Evolutionary conservation across 2,797 vertebrate species (phyloP).

Genomic region (Lagorchestes hirsutus): DNA sequence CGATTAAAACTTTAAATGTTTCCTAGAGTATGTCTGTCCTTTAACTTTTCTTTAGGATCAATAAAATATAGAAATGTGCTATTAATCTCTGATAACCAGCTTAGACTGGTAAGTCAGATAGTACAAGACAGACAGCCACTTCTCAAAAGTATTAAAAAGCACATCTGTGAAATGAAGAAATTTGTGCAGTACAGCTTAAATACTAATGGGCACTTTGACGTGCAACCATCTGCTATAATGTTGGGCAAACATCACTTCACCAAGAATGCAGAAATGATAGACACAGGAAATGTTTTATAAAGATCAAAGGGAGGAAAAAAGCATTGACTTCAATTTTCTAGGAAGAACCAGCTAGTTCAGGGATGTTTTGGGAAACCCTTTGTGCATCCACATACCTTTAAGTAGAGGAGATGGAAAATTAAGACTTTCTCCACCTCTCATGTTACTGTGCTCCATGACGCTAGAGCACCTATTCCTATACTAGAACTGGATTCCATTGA

Average conservation of each 20-base stretch:
- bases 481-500: not conserved
- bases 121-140: not conserved
- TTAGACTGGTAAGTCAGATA: not conserved
- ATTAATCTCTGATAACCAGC: not conserved
- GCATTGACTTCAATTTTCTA: not conserved
- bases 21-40: not conserved
- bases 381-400: not conserved
- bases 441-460: not conserved
- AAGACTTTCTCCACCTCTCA: not conserved
- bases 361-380: not conserved
- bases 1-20: not conserved
- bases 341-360: not conserved
- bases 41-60: not conserved
- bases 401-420: not conserved
- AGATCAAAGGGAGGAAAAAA: not conserved
- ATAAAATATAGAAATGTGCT: not conserved
- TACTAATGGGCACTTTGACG: not conserved
- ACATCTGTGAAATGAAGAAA: not conserved
- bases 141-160: not conserved
- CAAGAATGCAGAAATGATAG: not conserved
- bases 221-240: not conserved
- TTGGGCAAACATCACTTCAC: not conserved
- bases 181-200: not conserved
- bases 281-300: not conserved
- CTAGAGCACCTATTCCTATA: not conserved